Conservation (phyloP, 2,113 vertebrate genomes). For the Neopipo cinnamomea region DNA sequence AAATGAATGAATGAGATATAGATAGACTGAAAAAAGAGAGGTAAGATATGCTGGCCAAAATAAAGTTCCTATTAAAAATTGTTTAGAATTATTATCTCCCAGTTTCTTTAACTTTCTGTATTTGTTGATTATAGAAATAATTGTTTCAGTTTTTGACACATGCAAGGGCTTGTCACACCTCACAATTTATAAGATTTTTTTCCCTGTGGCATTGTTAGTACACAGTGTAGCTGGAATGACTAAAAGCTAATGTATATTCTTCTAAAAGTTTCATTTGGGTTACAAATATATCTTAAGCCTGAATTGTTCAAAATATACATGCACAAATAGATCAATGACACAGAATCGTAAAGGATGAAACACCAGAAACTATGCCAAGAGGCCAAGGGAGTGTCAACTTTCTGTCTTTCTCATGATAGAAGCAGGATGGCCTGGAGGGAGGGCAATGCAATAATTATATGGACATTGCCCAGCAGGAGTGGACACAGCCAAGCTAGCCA, state of each 20-base stretch:
- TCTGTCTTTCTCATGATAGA: background rate
- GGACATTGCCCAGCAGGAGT: background rate
- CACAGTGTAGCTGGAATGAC: background rate
- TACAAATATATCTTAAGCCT: background rate
- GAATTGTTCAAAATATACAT: constrained; percentile 11
- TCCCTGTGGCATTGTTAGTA: background rate
- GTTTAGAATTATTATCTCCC: background rate
- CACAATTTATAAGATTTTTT: background rate
- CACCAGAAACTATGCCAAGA: background rate
- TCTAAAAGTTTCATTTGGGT: background rate
- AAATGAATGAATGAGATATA: background rate
- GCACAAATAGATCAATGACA: constrained; percentile 20
- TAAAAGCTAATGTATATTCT: background rate
- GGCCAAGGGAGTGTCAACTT: background rate
- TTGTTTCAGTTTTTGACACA: background rate
- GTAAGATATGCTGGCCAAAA: background rate
- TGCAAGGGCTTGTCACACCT: background rate
- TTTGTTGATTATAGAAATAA: background rate
- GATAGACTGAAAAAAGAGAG: background rate
- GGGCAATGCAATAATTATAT: background rate
- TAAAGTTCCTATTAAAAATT: background rate
- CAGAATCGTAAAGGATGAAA: constrained; percentile 29
- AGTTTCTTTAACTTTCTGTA: background rate
- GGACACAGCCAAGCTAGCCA: background rate
- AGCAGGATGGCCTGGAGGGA: background rate